phyloP scores from a whole-genome alignment of 1,140 invertebrate species.

The Drosophila teissieri region DNA sequence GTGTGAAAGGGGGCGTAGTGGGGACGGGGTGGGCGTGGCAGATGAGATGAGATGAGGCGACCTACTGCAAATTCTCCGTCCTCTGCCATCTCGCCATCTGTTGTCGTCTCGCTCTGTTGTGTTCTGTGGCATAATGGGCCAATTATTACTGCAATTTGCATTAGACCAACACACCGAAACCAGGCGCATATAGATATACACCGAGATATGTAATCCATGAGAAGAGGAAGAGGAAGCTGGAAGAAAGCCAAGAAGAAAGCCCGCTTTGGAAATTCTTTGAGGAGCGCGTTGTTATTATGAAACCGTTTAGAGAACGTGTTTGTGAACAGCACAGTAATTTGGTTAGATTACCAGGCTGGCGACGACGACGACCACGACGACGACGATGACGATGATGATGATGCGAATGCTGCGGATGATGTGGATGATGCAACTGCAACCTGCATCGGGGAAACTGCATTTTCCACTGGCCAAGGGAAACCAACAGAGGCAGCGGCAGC shows the following conservation, averaged over 20 bases:
- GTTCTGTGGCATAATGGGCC: slow-evolving; percentile 77
- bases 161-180: slow-evolving; percentile 62
- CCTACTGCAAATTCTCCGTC: slow-evolving; percentile 48
- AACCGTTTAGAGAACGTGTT: slow-evolving; percentile 83
- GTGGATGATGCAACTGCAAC: slow-evolving; percentile 49
- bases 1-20: slow-evolving; percentile 65
- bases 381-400: background rate
- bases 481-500: background rate
- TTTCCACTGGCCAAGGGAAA: slow-evolving; percentile 26
- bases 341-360: slow-evolving; percentile 77
- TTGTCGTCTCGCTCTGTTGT: slow-evolving; percentile 6
- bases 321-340: slow-evolving; percentile 83
- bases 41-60: slow-evolving; percentile 36
- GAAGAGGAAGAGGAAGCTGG: slow-evolving; percentile 69
- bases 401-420: slow-evolving; percentile 30
- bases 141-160: slow-evolving; percentile 83
- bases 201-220: slow-evolving; percentile 50
- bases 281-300: slow-evolving; percentile 78
- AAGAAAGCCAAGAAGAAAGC: slow-evolving; percentile 20
- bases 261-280: slow-evolving; percentile 65
- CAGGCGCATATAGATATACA: slow-evolving; percentile 26
- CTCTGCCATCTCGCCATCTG: background rate
- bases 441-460: slow-evolving; percentile 29
- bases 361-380: slow-evolving; percentile 33
- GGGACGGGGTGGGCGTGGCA: slow-evolving; percentile 51